Conservation (phyloP, 2,797 vertebrate species). For the Clarias platycephalus region DNA sequence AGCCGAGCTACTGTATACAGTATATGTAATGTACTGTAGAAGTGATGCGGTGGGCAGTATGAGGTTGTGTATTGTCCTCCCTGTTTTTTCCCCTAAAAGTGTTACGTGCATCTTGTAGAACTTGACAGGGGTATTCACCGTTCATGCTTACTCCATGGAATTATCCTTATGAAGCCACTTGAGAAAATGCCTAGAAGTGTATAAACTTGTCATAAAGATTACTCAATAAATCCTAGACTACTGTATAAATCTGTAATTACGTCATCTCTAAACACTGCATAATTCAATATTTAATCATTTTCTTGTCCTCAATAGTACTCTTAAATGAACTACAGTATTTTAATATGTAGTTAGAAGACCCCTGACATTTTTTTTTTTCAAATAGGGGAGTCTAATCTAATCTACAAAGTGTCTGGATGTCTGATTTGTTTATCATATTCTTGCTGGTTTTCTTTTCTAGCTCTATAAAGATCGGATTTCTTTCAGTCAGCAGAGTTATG, state of each 20-base stretch:
- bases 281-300: neutral
- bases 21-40: no score
- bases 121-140: no score
- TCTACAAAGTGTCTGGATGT: neutral
- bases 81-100: no score
- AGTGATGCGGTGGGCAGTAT: no score
- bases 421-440: neutral
- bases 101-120: no score
- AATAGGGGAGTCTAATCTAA: neutral
- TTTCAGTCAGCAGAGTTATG: neutral
- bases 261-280: neutral
- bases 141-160: no score
- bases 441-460: neutral
- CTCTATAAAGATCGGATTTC: neutral
- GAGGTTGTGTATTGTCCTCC: no score
- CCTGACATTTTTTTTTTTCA: neutral
- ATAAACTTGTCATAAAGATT: neutral
- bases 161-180: neutral
- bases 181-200: constrained; percentile 2
- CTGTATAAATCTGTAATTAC: neutral
- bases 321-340: neutral
- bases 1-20: no score
- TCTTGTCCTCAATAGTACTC: neutral
- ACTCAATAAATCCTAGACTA: neutral
- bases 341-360: neutral